phyloP scores from a whole-genome alignment of 2,113 vertebrate genomes.

The Notothenia rossii region DNA sequence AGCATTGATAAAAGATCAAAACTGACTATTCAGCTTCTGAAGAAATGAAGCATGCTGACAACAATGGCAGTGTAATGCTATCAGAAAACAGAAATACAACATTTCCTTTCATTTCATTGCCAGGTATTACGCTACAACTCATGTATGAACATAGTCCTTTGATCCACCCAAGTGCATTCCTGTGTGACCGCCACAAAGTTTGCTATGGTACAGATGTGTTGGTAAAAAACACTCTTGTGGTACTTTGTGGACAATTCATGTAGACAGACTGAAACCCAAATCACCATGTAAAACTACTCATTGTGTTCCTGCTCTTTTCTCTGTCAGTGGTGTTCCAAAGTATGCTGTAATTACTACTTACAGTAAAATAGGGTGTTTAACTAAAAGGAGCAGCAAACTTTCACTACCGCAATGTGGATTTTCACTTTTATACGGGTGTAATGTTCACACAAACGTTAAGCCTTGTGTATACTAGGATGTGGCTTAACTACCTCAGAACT shows the following conservation, averaged over 20 bases:
- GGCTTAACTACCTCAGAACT: no score
- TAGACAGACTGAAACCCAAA: slow-evolving; percentile 1
- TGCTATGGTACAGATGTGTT: slow-evolving; percentile 11
- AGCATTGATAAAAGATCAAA: slow-evolving; percentile 71
- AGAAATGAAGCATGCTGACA: slow-evolving; percentile 53
- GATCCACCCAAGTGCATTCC: slow-evolving; percentile 19
- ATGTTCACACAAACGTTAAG: not conserved
- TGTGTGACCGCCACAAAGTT: slow-evolving; percentile 9
- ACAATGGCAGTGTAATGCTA: slow-evolving; percentile 34
- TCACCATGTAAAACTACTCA: not conserved
- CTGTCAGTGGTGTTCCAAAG: slow-evolving; percentile 22
- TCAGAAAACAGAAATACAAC: slow-evolving; percentile 39
- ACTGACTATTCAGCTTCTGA: slow-evolving; percentile 54
- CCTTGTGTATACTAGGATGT: no score
- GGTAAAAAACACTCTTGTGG: slow-evolving; percentile 9
- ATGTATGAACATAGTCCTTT: slow-evolving; percentile 12
- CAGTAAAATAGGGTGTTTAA: not conserved
- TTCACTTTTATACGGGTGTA: not conserved
- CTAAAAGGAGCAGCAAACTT: slow-evolving; percentile 4
- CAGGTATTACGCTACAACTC: slow-evolving; percentile 13
- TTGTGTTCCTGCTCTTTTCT: slow-evolving; percentile 9
- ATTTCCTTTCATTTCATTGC: slow-evolving; percentile 36
- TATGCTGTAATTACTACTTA: slow-evolving; percentile 19
- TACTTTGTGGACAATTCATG: not conserved
- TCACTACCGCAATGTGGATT: not conserved